Base-by-base conservation (phyloP, 2,797 vertebrate species). In the Cuculus canorus region DNA sequence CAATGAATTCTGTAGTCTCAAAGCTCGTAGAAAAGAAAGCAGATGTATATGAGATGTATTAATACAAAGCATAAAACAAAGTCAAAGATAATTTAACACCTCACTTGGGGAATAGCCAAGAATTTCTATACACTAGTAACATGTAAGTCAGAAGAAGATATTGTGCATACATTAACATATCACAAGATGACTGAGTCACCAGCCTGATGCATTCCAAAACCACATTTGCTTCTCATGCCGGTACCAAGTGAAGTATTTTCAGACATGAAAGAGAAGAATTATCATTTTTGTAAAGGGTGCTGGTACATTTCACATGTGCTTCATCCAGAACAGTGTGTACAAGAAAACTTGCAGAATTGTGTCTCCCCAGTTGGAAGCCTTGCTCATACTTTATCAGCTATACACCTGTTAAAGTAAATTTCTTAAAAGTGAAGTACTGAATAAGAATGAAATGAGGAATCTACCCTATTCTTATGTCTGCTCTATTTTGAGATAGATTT, bases 111-210 rank as follows among this genome's bases (percentile, higher is more conserved):
- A 88, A 95, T 11, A 80, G 66, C 57, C 24, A 76, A 78, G 24
- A 81, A 82, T 59, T 85, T 68, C 50, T 81, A 54, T 28, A 68
- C 18, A 33, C 50, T 50, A 61, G 88, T 70, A 92, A 56, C 0
- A 0, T 56, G 19, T 6, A 95, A 95, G 27, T 64, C 19, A 13
- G 83, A 94, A 92, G 72, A 91, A 92, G 69, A 92, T 82, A 83
- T 28, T 91, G 68, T 93, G 96, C 94, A 87, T 94, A 89, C 72
- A 95, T 96, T 93, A 93, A 87, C 86, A 57, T 94, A 95, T 96
- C 95, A 97, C 91, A 95, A 96, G 96, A 97, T 32, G 57, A 89
- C 86, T 97, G 93, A 97, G 88, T 96, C 94, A 96, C 57, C 92
- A 95, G 90, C 91, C 84, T 68, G 65, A 82, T 91, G 95, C 83